phyloP scores from a whole-genome alignment of 2,888 invertebrate species.

The Mamestra brassicae region DNA sequence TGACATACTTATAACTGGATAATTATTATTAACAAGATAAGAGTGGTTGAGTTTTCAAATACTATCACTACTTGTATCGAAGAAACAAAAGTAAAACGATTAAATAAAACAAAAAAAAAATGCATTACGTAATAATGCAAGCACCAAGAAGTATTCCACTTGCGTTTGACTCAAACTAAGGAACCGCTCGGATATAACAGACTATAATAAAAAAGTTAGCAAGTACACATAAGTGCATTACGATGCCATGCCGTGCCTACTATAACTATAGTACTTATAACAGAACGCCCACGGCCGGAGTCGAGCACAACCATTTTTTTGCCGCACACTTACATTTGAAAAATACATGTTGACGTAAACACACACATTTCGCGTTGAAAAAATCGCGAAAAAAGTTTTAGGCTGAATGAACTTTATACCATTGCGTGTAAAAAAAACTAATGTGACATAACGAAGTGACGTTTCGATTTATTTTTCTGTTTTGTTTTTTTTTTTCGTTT shows the following conservation, averaged over 20 bases:
- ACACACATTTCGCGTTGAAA: constrained; percentile 84
- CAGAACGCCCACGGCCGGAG: constrained; percentile 86
- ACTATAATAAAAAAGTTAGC: constrained; percentile 90
- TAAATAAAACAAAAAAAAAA: constrained; percentile 25
- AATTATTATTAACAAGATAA: constrained; percentile 50
- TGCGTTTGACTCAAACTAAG: constrained; percentile 81
- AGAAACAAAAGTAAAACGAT: not conserved
- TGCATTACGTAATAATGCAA: constrained; percentile 71
- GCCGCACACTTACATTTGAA: constrained; percentile 87
- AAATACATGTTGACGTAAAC: constrained; percentile 90
- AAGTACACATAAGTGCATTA: constrained; percentile 90
- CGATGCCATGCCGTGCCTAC: constrained; percentile 83
- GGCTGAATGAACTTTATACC: constrained; percentile 47
- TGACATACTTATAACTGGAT: constrained; percentile 50
- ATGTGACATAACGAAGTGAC: constrained; percentile 60
- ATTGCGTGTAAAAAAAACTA: constrained; percentile 46
- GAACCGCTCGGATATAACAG: constrained; percentile 87
- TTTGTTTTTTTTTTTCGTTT: constrained; percentile 56
- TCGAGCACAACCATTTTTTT: constrained; percentile 88
- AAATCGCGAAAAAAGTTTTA: constrained; percentile 55
- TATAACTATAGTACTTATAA: constrained; percentile 86
- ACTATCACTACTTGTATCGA: not conserved
- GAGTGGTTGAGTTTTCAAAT: constrained; percentile 29
- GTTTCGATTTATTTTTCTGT: constrained; percentile 45
- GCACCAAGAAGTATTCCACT: constrained; percentile 80